Base-by-base conservation (phyloP, 2,113 vertebrate species). In the Drymodes brunneopygia region DNA sequence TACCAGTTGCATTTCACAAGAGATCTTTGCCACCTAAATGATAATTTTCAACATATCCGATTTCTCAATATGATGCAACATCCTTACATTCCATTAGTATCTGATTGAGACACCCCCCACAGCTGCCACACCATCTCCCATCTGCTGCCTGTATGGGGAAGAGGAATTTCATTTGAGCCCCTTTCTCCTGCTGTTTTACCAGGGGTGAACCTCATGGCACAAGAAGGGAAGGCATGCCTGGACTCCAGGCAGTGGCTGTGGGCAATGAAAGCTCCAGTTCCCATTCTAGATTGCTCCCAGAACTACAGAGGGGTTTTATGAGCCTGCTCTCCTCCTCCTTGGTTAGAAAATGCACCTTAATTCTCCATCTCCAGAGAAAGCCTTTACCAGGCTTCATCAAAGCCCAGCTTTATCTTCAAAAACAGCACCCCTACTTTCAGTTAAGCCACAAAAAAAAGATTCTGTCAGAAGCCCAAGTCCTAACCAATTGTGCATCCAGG, bases 41-140 rank as follows among this genome's bases (percentile, higher is more conserved):
- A 54, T 31, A 0, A 6, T 78, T 97, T 95, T 96, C 92, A 81
- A 86, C 94, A 94, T 10, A 92, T 81, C 93, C 82, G 19, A 44
- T 96, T 96, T 57, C 88, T 92, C 82, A 90, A n/a, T 33, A 33
- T 33, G 71, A 62, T 31, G 90, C 79, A 95, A 95, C 25, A 3
- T 36, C 7, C 67, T 86, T 66, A 28, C 56, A 3, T 27, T 29
- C 33, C 0, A 0, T 53, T 15, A 24, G 70, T 9, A 11, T 50
- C 42, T 28, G 42, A 70, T 53, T 66, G 73, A 73, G 62, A 29
- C 62, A 80, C 14, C 44, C 8, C 48, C 7, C 74, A 35, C 24
- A 47, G 70, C 62, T 67, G 50, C 54, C 81, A 45, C 35, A 18
- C 10, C 29, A 10, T 25, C 57, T 42, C 20, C 75, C 73, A 28